These are phyloP conservation scores for Silvanus unidentatus DNA, from an alignment of 2,888 invertebrate species.

Conservation along the genomic window DNA sequence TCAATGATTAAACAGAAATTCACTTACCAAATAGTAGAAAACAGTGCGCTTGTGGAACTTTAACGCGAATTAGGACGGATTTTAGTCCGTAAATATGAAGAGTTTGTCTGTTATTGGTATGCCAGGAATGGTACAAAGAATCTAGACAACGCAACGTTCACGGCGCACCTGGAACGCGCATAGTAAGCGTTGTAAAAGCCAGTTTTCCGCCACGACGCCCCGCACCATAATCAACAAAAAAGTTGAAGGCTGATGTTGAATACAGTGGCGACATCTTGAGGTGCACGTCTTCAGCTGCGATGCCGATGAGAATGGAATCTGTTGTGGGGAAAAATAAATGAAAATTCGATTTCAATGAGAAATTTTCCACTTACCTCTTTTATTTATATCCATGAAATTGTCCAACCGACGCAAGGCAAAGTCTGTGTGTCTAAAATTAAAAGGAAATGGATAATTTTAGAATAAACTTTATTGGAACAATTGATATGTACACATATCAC, in stretches of 20 bases:
- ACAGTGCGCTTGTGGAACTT: slow-evolving; percentile 57
- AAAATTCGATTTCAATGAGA: too few relatives aligned
- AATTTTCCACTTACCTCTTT: too few relatives aligned
- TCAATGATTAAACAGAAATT: slow-evolving; percentile 51
- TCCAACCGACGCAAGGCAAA: too few relatives aligned
- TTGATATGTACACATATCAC: slow-evolving; percentile 15
- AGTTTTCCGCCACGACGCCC: slow-evolving; percentile 34
- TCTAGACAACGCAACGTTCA: slow-evolving; percentile 88
- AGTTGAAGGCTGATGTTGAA: neutral
- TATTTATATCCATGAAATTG: too few relatives aligned
- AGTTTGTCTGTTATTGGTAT: slow-evolving; percentile 79
- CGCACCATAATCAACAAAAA: slow-evolving; percentile 2
- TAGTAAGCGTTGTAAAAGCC: slow-evolving; percentile 61
- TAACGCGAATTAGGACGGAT: slow-evolving; percentile 61
- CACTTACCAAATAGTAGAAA: slow-evolving; percentile 70
- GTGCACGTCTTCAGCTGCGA: too few relatives aligned
- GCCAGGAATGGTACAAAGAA: slow-evolving; percentile 97
- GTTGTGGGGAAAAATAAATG: too few relatives aligned
- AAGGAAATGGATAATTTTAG: too few relatives aligned
- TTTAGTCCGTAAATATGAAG: slow-evolving; percentile 65
- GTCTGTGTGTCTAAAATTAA: too few relatives aligned
- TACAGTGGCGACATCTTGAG: too few relatives aligned
- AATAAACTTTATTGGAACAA: slow-evolving; percentile 4
- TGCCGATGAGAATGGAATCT: too few relatives aligned
- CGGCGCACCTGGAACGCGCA: slow-evolving; percentile 77